These are phyloP conservation scores for Melanophora roralis DNA, from an alignment of 2,888 invertebrate genomes.

Conservation along the genomic window DNA sequence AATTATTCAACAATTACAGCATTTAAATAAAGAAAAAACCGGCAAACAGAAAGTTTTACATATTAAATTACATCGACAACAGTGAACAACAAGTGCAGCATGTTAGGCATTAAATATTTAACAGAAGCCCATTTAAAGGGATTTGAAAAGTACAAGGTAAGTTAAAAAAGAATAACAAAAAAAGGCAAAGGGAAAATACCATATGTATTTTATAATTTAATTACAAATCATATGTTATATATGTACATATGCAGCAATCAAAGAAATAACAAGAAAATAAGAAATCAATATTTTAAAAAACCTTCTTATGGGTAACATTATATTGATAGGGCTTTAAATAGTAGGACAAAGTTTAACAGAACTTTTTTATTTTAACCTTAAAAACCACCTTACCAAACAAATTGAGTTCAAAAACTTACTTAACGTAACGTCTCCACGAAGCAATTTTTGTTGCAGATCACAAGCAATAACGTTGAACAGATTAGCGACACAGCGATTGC, in stretches of 20 bases:
- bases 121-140: constrained; percentile 76
- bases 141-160: constrained; percentile 77
- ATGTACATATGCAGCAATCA: neutral
- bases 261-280: neutral
- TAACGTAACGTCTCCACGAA: too few relatives aligned
- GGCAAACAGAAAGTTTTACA: neutral
- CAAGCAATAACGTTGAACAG: too few relatives aligned
- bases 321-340: too few relatives aligned
- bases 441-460: too few relatives aligned
- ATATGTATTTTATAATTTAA: constrained; percentile 19
- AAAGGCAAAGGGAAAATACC: neutral
- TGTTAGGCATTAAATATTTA: constrained; percentile 76
- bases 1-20: constrained; percentile 26
- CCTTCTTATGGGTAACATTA: neutral
- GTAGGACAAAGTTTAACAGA: too few relatives aligned
- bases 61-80: neutral
- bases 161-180: constrained; percentile 46
- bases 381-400: too few relatives aligned
- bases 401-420: too few relatives aligned
- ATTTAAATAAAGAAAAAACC: neutral
- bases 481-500: too few relatives aligned
- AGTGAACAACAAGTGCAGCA: constrained; percentile 65
- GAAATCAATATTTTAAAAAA: constrained; percentile 28
- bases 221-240: too few relatives aligned
- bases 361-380: too few relatives aligned